A percentile compares a stretch with the other conserved stretches of the same genome.
Conservation (phyloP, 2,888 invertebrate species). For the Agrotis segetum region DNA sequence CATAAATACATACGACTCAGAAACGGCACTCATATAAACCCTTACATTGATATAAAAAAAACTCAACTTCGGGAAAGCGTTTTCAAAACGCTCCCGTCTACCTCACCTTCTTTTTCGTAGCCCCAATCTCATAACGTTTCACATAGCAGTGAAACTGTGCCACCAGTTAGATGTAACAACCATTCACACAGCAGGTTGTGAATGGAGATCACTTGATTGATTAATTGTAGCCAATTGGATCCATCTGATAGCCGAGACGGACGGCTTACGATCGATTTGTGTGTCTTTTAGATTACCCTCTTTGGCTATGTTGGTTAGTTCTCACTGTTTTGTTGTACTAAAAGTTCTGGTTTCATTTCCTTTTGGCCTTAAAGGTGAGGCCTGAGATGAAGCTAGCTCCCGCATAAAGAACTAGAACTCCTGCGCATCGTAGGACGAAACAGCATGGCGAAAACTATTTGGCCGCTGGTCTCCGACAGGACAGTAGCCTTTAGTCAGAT, state of each 20-base stretch:
- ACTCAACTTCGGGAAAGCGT: background rate
- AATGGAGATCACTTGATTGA: slow-evolving; percentile 68
- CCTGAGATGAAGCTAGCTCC: too few species aligned
- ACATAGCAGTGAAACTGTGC: slow-evolving; percentile 66
- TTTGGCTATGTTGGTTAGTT: slow-evolving; percentile 15
- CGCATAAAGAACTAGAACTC: too few species aligned
- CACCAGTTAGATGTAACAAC: slow-evolving; percentile 59
- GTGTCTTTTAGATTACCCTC: slow-evolving; percentile 24
- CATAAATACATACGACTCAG: too few species aligned
- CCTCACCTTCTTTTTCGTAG: slow-evolving; percentile 21
- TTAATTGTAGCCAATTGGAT: slow-evolving; percentile 64
- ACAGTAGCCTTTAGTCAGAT: too few species aligned
- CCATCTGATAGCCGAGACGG: slow-evolving; percentile 49
- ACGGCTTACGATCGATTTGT: slow-evolving; percentile 41
- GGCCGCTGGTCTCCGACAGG: too few species aligned
- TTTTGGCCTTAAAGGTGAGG: too few species aligned
- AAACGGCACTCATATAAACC: too few species aligned
- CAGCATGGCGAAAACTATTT: too few species aligned
- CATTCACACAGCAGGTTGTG: slow-evolving; percentile 68
- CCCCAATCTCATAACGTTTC: slow-evolving; percentile 52
- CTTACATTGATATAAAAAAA: too few species aligned
- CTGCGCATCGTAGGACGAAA: too few species aligned
- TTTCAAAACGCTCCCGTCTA: background rate
- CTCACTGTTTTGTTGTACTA: background rate
- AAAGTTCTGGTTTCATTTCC: background rate